Evolutionary conservation across 2,888 invertebrate species (phyloP), one percentile per base, ranked within the genome.

Genomic region (Campaea margaritaria): DNA sequence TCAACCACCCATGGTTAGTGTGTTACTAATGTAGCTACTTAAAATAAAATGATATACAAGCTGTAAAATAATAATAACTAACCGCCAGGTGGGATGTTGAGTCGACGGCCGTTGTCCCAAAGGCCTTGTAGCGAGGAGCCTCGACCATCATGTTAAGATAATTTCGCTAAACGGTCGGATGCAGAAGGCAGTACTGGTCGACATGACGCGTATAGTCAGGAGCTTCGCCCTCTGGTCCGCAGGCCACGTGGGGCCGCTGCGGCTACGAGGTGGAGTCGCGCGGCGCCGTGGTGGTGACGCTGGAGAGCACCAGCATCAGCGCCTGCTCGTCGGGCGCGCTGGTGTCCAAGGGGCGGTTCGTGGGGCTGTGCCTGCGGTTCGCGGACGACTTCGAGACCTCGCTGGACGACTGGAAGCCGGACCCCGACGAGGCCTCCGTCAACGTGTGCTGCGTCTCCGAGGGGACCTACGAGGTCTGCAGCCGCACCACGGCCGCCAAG

Each of bases 391-490:
- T 99, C 89, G 98, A 99, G 89, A 97, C 98, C 0, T 97, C 97
- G 31, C 93, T 98, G 74, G 99, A 99, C 82, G 99, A 99, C 85
- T 99, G 99, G 99, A 98, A 98, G 85, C 99, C 99, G 0, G 96
- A 97, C 76, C 94, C 95, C 81, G 94, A 93, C 51, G 97, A 97
- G 34, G 76, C 94, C 94, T 59, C 95, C 96, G 56, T 96, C 97
- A 98, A 98, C 84, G 93, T 98, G 43, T 99, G 99, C 89, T 97
- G 98, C 54, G 99, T 99, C n/a, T 99, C 99, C 10, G 98, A 99
- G 86, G 99, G 99, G 13, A 99, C 99, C 0, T 99, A 99, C 81
- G 99, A 99, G 92, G 98, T 99, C 4, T 98, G 98, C 90, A 98
- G 97, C 67, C 93, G 98, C 62, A 99, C 99, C 0, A 96, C 97